phyloP scores from a whole-genome alignment of 2,888 invertebrate genomes.

The Papilio elwesi region DNA sequence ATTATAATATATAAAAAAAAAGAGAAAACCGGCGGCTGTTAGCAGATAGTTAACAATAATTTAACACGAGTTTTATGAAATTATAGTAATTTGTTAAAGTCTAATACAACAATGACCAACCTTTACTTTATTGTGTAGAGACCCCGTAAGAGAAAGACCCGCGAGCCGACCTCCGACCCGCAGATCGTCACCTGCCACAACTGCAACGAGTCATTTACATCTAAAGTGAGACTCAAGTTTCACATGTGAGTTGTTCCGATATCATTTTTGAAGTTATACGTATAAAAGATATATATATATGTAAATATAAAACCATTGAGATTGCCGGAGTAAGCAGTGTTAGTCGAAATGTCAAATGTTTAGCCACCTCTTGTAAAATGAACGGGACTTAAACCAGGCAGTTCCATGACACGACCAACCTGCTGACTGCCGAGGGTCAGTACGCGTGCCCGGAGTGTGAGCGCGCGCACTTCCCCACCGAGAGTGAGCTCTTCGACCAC shows the following conservation, averaged over 20 bases:
- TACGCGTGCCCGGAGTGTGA: constrained; percentile 66
- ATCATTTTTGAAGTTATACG: background rate
- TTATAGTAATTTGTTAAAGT: no score
- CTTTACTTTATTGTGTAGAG: constrained; percentile 52
- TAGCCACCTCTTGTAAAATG: background rate
- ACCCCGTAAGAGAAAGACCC: constrained; percentile 57
- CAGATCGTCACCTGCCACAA: constrained; percentile 75
- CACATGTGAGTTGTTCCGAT: constrained; percentile 72
- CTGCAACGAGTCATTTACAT: constrained; percentile 77
- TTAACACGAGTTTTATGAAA: no score
- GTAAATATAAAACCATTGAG: no score
- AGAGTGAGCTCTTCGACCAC: constrained; percentile 80
- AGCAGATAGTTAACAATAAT: no score
- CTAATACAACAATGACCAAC: background rate
- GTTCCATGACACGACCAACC: constrained; percentile 64
- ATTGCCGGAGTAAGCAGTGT: no score
- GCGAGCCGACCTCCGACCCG: constrained; percentile 62
- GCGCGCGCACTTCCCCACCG: constrained; percentile 59
- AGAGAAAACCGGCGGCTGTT: no score
- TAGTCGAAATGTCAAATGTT: no score
- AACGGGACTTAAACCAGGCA: constrained; percentile 59
- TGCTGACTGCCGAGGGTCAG: constrained; percentile 55
- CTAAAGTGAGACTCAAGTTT: constrained; percentile 80
- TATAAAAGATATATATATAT: background rate
- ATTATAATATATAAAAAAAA: no score